Conservation (phyloP, 2,113 vertebrate genomes). For the Siniperca chuatsi region DNA sequence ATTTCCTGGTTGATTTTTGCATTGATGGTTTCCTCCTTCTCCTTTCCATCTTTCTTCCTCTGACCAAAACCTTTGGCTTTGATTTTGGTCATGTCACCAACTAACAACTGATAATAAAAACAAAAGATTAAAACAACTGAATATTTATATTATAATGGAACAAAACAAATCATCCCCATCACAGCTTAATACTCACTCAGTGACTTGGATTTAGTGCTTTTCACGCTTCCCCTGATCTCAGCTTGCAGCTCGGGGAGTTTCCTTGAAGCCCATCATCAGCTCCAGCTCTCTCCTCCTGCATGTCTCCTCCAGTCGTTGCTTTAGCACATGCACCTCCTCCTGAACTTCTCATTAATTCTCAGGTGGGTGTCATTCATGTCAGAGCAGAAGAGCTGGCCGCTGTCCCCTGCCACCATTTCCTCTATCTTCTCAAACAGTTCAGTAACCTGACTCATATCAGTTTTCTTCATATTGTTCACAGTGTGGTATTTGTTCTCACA, state of each 20-base stretch:
- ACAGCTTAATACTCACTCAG: conserved; percentile 41
- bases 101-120: conserved; percentile 4
- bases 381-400: conserved; percentile 32
- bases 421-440: conserved; percentile 72
- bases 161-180: not conserved
- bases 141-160: not conserved
- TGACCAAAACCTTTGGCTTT: not conserved
- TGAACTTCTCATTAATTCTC: conserved; percentile 42
- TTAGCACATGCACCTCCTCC: conserved; percentile 27
- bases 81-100: conserved; percentile 2
- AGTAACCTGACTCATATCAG: conserved; percentile 38
- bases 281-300: conserved; percentile 48
- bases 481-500: conserved; percentile 72
- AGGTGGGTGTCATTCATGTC: conserved; percentile 16
- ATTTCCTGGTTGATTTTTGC: conserved; percentile 47
- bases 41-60: conserved; percentile 34
- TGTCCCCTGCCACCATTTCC: conserved; percentile 60
- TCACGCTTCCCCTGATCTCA: not conserved
- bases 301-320: conserved; percentile 4
- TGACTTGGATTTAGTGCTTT: not conserved
- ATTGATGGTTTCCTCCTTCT: conserved; percentile 13
- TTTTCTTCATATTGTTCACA: conserved; percentile 52
- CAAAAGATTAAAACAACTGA: not conserved
- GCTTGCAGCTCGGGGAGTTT: conserved; percentile 42
- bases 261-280: conserved; percentile 31